Base-by-base conservation (phyloP, 2,113 vertebrate genomes). In the Seriola aureovittata region DNA sequence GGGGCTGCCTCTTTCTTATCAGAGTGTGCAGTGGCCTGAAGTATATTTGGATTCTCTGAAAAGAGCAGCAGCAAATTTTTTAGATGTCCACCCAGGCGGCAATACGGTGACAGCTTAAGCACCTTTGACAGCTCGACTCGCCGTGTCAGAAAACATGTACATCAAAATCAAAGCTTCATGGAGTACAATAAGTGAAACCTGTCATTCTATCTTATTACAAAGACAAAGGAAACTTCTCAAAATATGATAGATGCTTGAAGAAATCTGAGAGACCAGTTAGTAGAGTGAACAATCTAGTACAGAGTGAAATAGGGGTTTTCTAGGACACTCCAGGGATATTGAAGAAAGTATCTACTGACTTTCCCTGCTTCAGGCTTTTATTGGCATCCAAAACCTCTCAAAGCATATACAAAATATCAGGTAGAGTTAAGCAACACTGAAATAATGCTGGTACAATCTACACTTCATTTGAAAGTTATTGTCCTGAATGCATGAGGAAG, bases 31-130 rank as follows among this genome's bases (percentile, higher is more conserved):
- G 14, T 42, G 55, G 23, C 67, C 70, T 50, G 68, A 55, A 59
- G 77, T 77, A 85, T 79, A 91, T 88, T 85, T 89, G 82, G 76
- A 87, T 44, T 44, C 16, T 69, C n/a, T 82, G 55, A 78, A 80
- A 89, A 78, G 74, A 86, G 81, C 86, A 85, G 77, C 69, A 69
- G 66, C 50, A 71, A 55, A 59, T 80, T 82, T 78, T 79, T 62
- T 29, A 32, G 40, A 84, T 78, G 75, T 72, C 50, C 36, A 77
- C 71, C 64, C 64, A 68, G 67, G 25, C 62, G 68, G 58, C 21
- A 70, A 74, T 0, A 32, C 12, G 4, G 2, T 72, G 72, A 74
- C 78, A 72, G 68, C 71, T 9, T 79, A 78, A 90, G 69, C 74
- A 42, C n/a, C 75, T 25, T 38, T 76, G 89, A 89, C 87, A 88